Percentiles rank a stretch among this genome's conserved stretches.
phyloP scores from a whole-genome alignment of 2,797 vertebrate genomes.

The Dromococcyx pavoninus region DNA sequence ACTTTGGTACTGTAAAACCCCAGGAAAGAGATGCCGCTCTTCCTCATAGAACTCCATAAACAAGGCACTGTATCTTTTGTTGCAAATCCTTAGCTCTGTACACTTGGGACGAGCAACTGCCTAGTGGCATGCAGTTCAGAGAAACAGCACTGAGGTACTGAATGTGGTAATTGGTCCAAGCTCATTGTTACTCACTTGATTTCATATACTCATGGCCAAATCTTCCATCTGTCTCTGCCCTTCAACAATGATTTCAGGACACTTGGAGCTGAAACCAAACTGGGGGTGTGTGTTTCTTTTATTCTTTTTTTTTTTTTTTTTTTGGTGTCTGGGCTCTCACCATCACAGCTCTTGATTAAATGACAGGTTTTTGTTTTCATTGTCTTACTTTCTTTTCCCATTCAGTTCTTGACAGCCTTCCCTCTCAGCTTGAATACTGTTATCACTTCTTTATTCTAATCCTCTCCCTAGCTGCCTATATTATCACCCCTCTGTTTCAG shows the following conservation, averaged over 20 bases:
- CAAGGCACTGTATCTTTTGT: not conserved
- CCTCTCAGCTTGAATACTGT: slow-evolving; percentile 77
- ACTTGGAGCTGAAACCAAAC: slow-evolving; percentile 51
- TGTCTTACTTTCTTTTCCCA: slow-evolving; percentile 70
- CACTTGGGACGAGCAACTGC: not conserved
- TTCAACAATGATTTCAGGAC: slow-evolving; percentile 64
- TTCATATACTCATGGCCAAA: slow-evolving; percentile 58
- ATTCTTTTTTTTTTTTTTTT: not conserved
- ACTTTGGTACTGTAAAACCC: not conserved
- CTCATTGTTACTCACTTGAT: slow-evolving; percentile 51
- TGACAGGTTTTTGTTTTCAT: slow-evolving; percentile 74
- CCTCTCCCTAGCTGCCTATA: slow-evolving; percentile 76
- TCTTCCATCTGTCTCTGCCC: slow-evolving; percentile 68
- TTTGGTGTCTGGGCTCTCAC: slow-evolving; percentile 40
- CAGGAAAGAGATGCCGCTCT: not conserved
- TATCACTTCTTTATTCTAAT: slow-evolving; percentile 82
- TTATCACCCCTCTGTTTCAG: slow-evolving; percentile 77
- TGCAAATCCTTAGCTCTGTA: slow-evolving; percentile 29
- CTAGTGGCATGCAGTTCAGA: slow-evolving; percentile 22
- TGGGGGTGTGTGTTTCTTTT: not conserved
- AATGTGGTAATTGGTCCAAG: slow-evolving; percentile 34
- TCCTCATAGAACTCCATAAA: not conserved
- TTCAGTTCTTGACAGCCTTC: slow-evolving; percentile 78
- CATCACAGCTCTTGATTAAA: slow-evolving; percentile 71
- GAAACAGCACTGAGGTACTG: not conserved